Base-by-base conservation (phyloP, 2,113 vertebrate species). In the Oncorhynchus tshawytscha region DNA sequence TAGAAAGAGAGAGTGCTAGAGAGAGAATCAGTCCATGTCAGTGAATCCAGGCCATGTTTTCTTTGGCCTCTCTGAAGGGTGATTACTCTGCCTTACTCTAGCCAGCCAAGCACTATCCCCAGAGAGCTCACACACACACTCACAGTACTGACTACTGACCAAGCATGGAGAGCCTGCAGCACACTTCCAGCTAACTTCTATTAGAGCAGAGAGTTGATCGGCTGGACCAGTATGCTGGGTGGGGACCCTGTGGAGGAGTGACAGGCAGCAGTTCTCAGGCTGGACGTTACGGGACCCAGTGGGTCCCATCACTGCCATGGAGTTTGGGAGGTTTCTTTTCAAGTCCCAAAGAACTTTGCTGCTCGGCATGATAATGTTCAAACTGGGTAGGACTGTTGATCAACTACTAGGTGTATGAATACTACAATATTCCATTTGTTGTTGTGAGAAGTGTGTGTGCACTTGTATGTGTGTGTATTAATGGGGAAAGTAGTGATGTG, bases 291-390 rank as follows among this genome's bases (percentile, higher is more conserved):
- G n/a, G 49, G 70, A 67, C 72, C 54, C 39, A 6, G 31, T 34
- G 25, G 45, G 72, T 70, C 72, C 54, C 39, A 8, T 49, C 48
- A 45, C 68, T 5, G 82, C 75, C 80, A 94, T 94, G 93, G 92
- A 92, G 81, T 85, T 90, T 27, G 81, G 84, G 65, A 84, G 81
- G 81, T 64, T 84, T 80, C 85, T 83, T 86, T 85, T 83, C 78
- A 87, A 78, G 74, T 79, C 84, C 20, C 87, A 88, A 70, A 83
- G 83, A 81, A 89, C 78, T 1, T 25, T 88, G 27, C 86, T 94
- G 25, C 78, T 94, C 65, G 90, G 81, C 20, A 67, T 91, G 82
- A 85, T 92, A 90, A 88, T 93, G 90, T 86, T 92, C 87, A 91
- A 91, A 80, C 82, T 91, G 75, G 93, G 93, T 94, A 85, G 89